phyloP scores from a whole-genome alignment of 2,113 vertebrate genomes.

The Zosterops japonicus region DNA sequence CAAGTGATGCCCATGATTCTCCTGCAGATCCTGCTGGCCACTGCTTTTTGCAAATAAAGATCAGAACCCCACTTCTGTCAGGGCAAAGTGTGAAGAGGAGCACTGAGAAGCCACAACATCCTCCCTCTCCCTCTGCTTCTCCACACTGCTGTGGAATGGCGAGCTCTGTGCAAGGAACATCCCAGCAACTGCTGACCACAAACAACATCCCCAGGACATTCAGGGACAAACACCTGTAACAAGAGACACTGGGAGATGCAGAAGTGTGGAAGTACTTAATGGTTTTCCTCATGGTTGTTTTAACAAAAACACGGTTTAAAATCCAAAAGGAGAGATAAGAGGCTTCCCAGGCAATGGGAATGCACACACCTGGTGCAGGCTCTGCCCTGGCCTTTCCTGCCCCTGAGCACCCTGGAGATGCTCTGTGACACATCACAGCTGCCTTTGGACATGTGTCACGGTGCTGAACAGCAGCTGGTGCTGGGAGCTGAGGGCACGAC shows the following conservation, averaged over 20 bases:
- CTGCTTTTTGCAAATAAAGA: not conserved
- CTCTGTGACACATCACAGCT: not conserved
- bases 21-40: not conserved
- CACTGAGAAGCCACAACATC: not conserved
- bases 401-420: accelerated
- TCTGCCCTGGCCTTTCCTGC: not conserved
- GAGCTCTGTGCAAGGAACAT: not conserved
- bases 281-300: not conserved
- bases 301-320: not conserved
- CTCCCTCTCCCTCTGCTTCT: not conserved
- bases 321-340: not conserved
- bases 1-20: accelerated
- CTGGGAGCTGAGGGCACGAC: not conserved
- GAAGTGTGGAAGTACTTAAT: not conserved
- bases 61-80: not conserved
- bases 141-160: accelerated
- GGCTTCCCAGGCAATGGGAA: not conserved
- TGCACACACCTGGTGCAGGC: accelerated
- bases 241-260: not conserved
- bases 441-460: not conserved
- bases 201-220: not conserved
- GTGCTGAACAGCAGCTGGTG: not conserved
- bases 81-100: not conserved
- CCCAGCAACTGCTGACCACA: not conserved
- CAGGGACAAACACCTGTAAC: accelerated